These are phyloP conservation scores for Proteles cristata DNA, from an alignment of 2,113 vertebrate genomes.

Conservation along the genomic window DNA sequence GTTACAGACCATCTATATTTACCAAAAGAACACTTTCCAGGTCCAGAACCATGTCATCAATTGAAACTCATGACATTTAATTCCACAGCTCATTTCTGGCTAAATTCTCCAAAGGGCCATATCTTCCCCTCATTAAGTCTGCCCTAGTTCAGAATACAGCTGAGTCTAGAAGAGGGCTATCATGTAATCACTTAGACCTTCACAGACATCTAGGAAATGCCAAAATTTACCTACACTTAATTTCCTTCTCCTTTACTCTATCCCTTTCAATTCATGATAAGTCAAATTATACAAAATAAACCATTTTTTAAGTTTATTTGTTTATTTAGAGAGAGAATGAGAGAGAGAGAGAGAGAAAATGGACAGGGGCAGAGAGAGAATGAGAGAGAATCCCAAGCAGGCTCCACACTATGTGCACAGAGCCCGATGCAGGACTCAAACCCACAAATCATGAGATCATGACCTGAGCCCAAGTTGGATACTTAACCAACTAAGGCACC, in stretches of 20 bases:
- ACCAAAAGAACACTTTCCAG: neutral
- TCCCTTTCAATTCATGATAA: neutral
- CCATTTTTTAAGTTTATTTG: neutral
- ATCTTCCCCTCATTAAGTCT: neutral
- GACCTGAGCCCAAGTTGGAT: too few species aligned
- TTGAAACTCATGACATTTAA: neutral
- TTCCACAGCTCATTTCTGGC: neutral
- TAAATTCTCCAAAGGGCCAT: neutral
- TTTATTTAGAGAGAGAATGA: too few species aligned
- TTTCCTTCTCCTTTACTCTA: neutral
- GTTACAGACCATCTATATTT: neutral
- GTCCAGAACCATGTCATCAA: neutral
- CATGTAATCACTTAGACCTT: neutral
- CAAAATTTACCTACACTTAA: neutral
- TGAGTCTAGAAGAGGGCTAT: neutral
- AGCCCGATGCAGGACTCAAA: too few species aligned
- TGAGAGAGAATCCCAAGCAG: too few species aligned
- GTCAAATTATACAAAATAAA: neutral
- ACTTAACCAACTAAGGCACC: too few species aligned
- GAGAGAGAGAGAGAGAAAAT: too few species aligned
- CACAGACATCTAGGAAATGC: neutral
- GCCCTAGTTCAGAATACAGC: neutral
- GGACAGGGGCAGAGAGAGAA: too few species aligned
- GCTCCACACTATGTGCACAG: too few species aligned
- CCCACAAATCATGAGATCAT: too few species aligned